Evolutionary conservation across 2,113 vertebrate species (phyloP).

Genomic region (Maccullochella peelii): DNA sequence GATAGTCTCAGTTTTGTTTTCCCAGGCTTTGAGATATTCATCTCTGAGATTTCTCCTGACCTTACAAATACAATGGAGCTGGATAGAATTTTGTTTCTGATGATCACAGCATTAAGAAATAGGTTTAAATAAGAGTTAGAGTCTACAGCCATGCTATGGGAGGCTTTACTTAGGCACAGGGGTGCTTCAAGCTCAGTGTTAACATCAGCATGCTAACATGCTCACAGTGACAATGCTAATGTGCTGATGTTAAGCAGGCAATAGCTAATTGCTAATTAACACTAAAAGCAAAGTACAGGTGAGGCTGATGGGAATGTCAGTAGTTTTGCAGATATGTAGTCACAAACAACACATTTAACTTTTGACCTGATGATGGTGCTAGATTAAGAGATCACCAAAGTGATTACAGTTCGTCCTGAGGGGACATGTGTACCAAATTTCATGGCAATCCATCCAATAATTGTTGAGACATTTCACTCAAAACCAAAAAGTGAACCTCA

Average conservation of each 20-base stretch:
- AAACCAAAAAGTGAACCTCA: background rate
- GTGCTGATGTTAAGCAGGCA: no score
- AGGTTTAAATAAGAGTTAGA: background rate
- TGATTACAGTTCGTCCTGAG: background rate
- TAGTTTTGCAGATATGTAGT: background rate
- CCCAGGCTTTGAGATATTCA: background rate
- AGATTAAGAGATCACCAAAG: background rate
- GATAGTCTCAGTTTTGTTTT: background rate
- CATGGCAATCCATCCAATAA: background rate
- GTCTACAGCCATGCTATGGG: background rate
- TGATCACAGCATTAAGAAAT: background rate
- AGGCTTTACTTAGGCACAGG: no score
- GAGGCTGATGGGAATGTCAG: background rate
- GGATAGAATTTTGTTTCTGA: background rate
- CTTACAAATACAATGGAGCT: background rate
- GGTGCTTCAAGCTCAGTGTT: no score
- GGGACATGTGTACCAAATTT: background rate
- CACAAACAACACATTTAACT: background rate
- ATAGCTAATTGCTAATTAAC: conserved; percentile 1
- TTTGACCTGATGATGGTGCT: background rate
- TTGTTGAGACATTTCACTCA: background rate
- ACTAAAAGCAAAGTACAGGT: background rate
- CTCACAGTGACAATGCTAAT: no score
- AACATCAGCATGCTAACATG: no score
- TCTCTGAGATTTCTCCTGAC: background rate